Percentiles rank a stretch among this genome's conserved stretches.
Conservation (phyloP, 2,888 invertebrate species). For the Diachrysia chrysitis region DNA sequence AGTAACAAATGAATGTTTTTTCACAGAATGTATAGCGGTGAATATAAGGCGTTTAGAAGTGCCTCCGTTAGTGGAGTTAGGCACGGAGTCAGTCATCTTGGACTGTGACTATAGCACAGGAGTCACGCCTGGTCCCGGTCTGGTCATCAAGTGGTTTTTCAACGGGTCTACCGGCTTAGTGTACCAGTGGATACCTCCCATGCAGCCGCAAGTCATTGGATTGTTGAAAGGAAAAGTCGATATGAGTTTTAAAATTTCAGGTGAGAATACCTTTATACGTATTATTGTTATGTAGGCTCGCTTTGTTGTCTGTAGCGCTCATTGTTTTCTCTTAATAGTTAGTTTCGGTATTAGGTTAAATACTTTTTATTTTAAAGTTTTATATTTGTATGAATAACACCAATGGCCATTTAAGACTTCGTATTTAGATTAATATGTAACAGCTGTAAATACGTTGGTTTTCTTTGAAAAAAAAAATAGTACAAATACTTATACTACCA, state of each 20-base stretch:
- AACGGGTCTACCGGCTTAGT: constrained; percentile 83
- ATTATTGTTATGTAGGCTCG: no score
- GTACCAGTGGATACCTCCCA: constrained; percentile 87
- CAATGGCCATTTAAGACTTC: no score
- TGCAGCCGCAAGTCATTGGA: constrained; percentile 83
- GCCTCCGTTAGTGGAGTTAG: constrained; percentile 79
- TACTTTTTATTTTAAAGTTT: no score
- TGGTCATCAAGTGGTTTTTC: constrained; percentile 87
- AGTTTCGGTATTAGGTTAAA: no score
- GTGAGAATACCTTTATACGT: constrained; percentile 61
- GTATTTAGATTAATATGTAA: no score
- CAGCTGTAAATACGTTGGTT: no score
- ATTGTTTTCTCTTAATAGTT: no score
- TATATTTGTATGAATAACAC: no score
- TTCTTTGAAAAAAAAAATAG: no score
- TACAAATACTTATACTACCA: no score
- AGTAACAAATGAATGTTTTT: constrained; percentile 23
- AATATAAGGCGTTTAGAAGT: constrained; percentile 83
- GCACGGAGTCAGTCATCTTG: constrained; percentile 75
- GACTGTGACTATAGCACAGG: constrained; percentile 78
- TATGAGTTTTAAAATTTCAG: constrained; percentile 80
- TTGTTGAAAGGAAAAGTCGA: constrained; percentile 85
- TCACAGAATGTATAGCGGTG: constrained; percentile 84
- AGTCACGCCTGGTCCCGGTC: constrained; percentile 69
- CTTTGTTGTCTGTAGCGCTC: no score